Evolutionary conservation across 2,797 vertebrate genomes (phyloP), one percentile per base, ranked within the genome.

Genomic region (Naso thynnoides): DNA sequence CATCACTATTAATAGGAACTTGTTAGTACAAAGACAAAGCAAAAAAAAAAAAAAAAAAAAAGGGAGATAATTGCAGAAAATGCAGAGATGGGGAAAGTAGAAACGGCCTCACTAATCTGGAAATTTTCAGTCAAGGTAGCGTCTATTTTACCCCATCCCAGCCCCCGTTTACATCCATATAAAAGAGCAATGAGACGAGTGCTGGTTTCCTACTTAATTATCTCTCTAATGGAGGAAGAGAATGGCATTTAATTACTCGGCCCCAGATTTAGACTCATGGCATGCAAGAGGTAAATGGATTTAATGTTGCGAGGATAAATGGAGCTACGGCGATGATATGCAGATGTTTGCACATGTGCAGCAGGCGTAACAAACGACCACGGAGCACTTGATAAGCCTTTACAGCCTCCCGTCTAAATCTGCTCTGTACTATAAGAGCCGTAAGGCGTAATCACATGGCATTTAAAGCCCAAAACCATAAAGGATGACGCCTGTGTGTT

Each of bases 231-330:
- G 91, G 90, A 91, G 89, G 86, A 86, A 91, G 88, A 92, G 91
- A 93, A 92, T 89, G 87, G 88, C 90, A 90, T 94, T 94, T 93
- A 93, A 93, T 94, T 93, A 94, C 88, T 90, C 78, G 56, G 88
- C 82, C 89, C 87, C 85, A 85, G 91, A 93, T 93, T 92, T 92
- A 92, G 92, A 92, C 83, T 84, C 62, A 29, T 90, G 85, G 85
- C 83, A 76, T 82, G 80, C 66, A 54, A 91, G 91, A 89, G 90
- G 91, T 92, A 91, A 93, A 91, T 91, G 84, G 93, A 92, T 92
- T 90, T 93, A 93, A 91, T 89, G 91, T 92, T 92, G 91, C 89
- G 82, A 90, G 87, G 84, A 92, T 92, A 91, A 93, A 91, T 90
- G 79, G 79, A 81, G 88, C 75, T 39, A 56, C 59, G 61, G 84